Evolutionary conservation across 2,797 vertebrate species (phyloP).

Genomic region (Anniella stebbinsi): DNA sequence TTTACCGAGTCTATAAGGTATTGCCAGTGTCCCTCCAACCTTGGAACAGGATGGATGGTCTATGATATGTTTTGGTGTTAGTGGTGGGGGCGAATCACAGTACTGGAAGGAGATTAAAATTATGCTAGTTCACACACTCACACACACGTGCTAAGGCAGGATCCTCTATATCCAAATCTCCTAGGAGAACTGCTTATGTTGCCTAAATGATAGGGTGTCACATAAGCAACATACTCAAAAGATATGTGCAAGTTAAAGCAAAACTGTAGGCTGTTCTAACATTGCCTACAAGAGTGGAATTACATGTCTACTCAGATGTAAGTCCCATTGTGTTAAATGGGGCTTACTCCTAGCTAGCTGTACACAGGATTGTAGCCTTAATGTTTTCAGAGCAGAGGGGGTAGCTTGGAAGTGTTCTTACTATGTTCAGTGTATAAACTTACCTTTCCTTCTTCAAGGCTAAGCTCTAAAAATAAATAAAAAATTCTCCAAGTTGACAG

Average conservation of each 20-base stretch:
- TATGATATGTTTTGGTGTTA: not conserved
- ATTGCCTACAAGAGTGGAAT: not conserved
- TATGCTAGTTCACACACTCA: not conserved
- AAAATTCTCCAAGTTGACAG: not conserved
- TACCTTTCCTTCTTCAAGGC: not conserved
- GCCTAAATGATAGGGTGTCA: not conserved
- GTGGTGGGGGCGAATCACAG: not conserved
- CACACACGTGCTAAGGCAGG: not conserved
- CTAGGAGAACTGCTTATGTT: not conserved
- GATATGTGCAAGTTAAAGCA: not conserved
- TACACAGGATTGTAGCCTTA: not conserved
- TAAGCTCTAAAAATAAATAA: too few relatives aligned
- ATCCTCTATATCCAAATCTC: not conserved
- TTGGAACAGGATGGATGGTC: not conserved
- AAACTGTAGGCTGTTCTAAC: not conserved
- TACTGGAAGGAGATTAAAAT: not conserved
- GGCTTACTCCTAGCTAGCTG: not conserved
- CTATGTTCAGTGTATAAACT: not conserved
- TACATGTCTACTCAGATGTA: not conserved
- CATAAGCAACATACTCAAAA: not conserved
- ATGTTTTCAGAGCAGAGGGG: not conserved
- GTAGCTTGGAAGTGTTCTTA: not conserved
- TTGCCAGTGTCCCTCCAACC: not conserved
- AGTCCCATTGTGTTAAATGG: not conserved
- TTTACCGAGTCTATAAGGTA: not conserved